Percentiles rank a stretch among this genome's conserved stretches.
Evolutionary conservation across 2,113 vertebrate genomes (phyloP).

Genomic region (Dasypus novemcinctus): DNA sequence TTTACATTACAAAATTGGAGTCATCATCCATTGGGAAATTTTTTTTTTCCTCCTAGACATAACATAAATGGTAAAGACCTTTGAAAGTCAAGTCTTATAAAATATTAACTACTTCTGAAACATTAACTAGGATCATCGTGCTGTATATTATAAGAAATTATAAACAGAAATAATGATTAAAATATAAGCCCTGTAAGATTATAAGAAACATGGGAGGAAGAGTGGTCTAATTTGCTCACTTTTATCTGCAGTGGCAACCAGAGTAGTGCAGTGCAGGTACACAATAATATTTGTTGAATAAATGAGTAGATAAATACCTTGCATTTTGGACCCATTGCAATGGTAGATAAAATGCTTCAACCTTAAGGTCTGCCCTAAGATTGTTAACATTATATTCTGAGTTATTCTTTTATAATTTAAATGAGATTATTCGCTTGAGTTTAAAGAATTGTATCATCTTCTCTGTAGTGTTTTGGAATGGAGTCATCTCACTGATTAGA

Average conservation of each 20-base stretch:
- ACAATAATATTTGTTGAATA: neutral
- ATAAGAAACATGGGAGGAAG: neutral
- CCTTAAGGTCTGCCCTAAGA: neutral
- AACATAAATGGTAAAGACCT: slow-evolving; percentile 31
- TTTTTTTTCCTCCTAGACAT: slow-evolving; percentile 23
- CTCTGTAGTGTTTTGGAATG: neutral
- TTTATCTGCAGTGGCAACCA: neutral
- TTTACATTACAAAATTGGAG: slow-evolving; percentile 51
- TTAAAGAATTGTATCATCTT: neutral
- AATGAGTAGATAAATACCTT: neutral
- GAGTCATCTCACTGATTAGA: neutral
- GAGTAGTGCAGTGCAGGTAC: neutral
- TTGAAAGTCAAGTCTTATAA: slow-evolving; percentile 55
- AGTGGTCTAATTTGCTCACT: neutral
- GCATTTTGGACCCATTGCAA: neutral
- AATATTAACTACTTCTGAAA: slow-evolving; percentile 41
- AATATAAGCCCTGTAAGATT: neutral
- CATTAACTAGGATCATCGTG: neutral
- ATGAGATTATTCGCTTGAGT: neutral
- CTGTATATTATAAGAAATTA: neutral
- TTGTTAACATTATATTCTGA: neutral
- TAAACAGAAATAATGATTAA: slow-evolving; percentile 3
- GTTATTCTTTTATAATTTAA: neutral
- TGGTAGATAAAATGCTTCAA: neutral
- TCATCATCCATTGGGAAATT: neutral